Base-by-base conservation (phyloP, 2,797 vertebrate genomes). In the Spatula versicolor region DNA sequence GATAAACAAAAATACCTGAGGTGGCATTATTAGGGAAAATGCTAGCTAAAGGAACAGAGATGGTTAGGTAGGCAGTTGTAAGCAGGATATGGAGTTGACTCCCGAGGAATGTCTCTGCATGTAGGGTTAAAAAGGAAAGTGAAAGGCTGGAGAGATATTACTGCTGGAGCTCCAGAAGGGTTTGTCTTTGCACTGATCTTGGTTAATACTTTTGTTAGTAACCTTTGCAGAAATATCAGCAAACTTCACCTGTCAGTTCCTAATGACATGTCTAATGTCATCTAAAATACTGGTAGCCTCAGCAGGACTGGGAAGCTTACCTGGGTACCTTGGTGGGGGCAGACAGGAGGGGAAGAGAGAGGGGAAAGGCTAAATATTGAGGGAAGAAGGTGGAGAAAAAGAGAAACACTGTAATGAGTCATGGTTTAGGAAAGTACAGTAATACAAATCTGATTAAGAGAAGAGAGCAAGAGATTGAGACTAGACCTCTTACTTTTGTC, bases 201-300 rank as follows among this genome's bases (percentile, higher is more conserved):
- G 22, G 78, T 95, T 91, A 88, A 82, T 83, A 35, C 11, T 86
- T 91, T 66, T 59, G 75, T 62, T 76, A 84, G 52, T 94, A 83
- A 82, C 90, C 85, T 95, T 95, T 92, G 58, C 2, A 2, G 52
- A 95, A 95, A 88, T 95, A 91, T 23, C 88, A 93, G 59, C 55
- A 88, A 91, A 84, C 46, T 90, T 91, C 59, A 76, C 41, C 37
- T 88, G 52, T 59, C 67, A 33, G 25, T 79, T 92, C 55, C 25
- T 87, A 83, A 83, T 74, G 63, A 52, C 10, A 35, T 52, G 18
- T 25, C 55, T 86, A 50, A 74, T 92, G 46, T 78, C 43, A 84
- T 90, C 63, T 85, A 35, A 94, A 93, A 87, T 92, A 84, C 6
- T 25, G 25, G 5, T 58, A 26, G 25, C 64, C 90, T 86, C 43